Conservation (phyloP, 92 coral and sea anemone genomes). For the Plumapathes pennacea region DNA sequence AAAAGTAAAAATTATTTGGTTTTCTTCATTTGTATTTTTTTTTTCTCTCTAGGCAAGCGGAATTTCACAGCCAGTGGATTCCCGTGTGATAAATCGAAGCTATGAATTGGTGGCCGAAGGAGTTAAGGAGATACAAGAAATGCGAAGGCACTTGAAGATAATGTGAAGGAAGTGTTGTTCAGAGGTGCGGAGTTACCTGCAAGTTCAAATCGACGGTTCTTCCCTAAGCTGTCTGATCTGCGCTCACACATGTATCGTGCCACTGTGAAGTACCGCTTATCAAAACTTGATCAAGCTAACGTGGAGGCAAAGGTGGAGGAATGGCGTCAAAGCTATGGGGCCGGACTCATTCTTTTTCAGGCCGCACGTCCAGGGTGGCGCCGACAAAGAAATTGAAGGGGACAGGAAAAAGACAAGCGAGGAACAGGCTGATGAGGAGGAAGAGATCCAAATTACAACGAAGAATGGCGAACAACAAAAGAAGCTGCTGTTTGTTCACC, state of each 20-base stretch:
- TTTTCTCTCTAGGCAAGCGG: conserved; percentile 19
- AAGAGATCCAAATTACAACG: conserved; percentile 14
- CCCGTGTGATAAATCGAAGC: conserved; percentile 1
- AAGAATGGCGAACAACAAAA: conserved; percentile 8
- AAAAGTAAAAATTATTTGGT: neutral
- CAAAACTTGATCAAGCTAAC: conserved; percentile 33
- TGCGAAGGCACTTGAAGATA: conserved; percentile 40
- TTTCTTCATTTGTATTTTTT: neutral
- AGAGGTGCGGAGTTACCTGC: conserved; percentile 18
- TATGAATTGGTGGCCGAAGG: conserved; percentile 25
- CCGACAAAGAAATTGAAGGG: conserved; percentile 4
- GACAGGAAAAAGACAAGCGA: too few relatives aligned
- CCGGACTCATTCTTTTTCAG: conserved; percentile 38
- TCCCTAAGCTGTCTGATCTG: conserved; percentile 32
- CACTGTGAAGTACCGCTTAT: conserved; percentile 8
- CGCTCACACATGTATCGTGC: conserved; percentile 54
- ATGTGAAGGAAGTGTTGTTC: conserved; percentile 31
- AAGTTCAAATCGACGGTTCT: conserved; percentile 37
- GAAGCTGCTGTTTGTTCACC: conserved; percentile 43
- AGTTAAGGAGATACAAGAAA: conserved; percentile 32
- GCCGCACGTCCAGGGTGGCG: conserved; percentile 1
- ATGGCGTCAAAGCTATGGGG: conserved; percentile 16
- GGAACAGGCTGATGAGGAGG: conserved; percentile 43
- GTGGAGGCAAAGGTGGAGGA: conserved; percentile 33
- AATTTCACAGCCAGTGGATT: conserved; percentile 19